A percentile compares a stretch with the other conserved stretches of the same genome.
These are phyloP conservation scores for Strigamia maritima DNA, from an alignment of 2,888 invertebrate genomes.

Conservation along the genomic window DNA sequence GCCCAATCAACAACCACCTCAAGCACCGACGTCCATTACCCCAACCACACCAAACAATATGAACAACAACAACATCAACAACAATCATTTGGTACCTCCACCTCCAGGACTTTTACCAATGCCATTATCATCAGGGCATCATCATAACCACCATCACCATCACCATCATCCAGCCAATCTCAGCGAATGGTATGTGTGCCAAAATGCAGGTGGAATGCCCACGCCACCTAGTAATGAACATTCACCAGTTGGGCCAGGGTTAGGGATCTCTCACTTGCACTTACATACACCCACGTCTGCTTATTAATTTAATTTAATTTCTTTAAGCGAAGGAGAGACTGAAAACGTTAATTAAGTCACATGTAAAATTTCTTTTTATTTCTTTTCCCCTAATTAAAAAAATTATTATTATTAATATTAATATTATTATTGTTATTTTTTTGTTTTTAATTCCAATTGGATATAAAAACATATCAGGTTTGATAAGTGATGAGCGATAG, in stretches of 20 bases:
- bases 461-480: background rate
- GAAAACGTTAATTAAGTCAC: background rate
- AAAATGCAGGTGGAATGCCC: slow-evolving; percentile 60
- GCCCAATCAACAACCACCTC: slow-evolving; percentile 48
- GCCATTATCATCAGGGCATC: slow-evolving; percentile 39
- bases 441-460: background rate
- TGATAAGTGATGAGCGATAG: background rate
- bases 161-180: slow-evolving; percentile 60
- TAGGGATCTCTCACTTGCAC: slow-evolving; percentile 47
- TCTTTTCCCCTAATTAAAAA: background rate
- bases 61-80: slow-evolving; percentile 52
- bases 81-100: slow-evolving; percentile 45
- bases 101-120: slow-evolving; percentile 42
- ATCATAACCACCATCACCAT: slow-evolving; percentile 38
- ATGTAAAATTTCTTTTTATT: background rate
- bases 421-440: background rate
- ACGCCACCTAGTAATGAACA: slow-evolving; percentile 67
- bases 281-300: slow-evolving; percentile 46
- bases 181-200: slow-evolving; percentile 78
- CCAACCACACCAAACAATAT: slow-evolving; percentile 43
- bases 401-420: background rate
- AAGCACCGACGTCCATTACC: slow-evolving; percentile 40
- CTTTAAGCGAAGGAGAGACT: background rate
- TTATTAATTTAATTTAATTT: slow-evolving; percentile 40
- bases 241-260: slow-evolving; percentile 54